Conservation (phyloP, 2,888 invertebrate genomes). For the Papilio demoleus region DNA sequence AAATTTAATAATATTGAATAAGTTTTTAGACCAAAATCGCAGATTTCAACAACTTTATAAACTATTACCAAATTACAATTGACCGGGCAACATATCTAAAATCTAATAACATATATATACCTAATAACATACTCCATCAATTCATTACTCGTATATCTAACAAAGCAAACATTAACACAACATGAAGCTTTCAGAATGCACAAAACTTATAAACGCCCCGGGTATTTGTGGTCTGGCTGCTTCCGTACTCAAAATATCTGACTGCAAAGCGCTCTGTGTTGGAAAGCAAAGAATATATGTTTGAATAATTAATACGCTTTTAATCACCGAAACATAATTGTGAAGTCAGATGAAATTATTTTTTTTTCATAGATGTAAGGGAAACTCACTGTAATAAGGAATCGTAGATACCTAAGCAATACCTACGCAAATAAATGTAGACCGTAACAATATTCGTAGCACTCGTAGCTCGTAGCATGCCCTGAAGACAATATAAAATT, state of each 20-base stretch:
- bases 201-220: slow-evolving; percentile 27
- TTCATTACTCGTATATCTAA: neutral
- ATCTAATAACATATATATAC: neutral
- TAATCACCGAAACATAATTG: neutral
- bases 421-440: too few relatives aligned
- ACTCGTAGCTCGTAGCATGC: neutral
- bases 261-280: neutral
- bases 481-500: neutral
- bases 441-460: neutral
- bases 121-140: neutral
- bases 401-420: neutral
- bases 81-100: too few relatives aligned
- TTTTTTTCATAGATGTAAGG: neutral
- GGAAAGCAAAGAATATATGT: slow-evolving; percentile 7
- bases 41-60: too few relatives aligned
- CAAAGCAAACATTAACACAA: slow-evolving; percentile 24
- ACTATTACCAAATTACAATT: too few relatives aligned
- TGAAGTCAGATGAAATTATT: neutral
- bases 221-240: slow-evolving; percentile 16
- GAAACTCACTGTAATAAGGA: neutral
- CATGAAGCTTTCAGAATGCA: slow-evolving; percentile 20
- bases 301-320: neutral
- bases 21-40: too few relatives aligned
- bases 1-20: too few relatives aligned
- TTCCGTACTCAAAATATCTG: slow-evolving; percentile 23